Conservation (phyloP, 1,140 invertebrate genomes). For the Berghia stephanieae region DNA sequence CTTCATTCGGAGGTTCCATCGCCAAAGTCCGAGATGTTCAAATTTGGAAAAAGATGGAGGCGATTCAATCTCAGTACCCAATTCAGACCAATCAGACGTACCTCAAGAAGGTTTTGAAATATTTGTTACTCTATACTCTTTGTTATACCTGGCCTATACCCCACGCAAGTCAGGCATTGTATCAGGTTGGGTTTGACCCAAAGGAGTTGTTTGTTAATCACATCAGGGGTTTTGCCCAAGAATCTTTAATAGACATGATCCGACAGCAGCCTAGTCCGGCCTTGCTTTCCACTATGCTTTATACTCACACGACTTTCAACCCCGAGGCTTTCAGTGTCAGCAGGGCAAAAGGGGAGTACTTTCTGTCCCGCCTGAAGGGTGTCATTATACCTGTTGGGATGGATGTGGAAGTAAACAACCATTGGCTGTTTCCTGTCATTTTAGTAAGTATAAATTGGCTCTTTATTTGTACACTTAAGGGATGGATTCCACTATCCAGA, state of each 20-base stretch:
- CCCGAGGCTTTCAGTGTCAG: conserved; percentile 41
- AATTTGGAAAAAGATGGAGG: conserved; percentile 55
- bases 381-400: conserved; percentile 57
- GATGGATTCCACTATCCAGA: too few relatives aligned
- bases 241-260: conserved; percentile 53
- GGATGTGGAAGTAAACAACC: conserved; percentile 56
- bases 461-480: too few relatives aligned
- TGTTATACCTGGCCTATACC: neutral
- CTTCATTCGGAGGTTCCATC: conserved; percentile 64
- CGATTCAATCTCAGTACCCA: conserved; percentile 46
- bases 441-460: conserved; percentile 65
- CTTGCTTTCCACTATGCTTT: conserved; percentile 54
- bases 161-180: conserved; percentile 35
- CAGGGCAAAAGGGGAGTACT: conserved; percentile 61
- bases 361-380: conserved; percentile 49
- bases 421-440: conserved; percentile 67
- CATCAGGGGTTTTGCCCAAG: conserved; percentile 63
- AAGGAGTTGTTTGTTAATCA: conserved; percentile 52
- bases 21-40: conserved; percentile 58
- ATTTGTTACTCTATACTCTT: conserved; percentile 45
- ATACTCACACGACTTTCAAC: conserved; percentile 49
- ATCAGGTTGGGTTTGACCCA: conserved; percentile 55
- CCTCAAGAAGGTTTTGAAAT: conserved; percentile 62
- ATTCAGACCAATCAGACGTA: conserved; percentile 54
- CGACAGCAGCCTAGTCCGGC: conserved; percentile 61